Percentiles rank a stretch among this genome's conserved stretches.
Evolutionary conservation across 2,113 vertebrate genomes (phyloP).

Genomic region (Amblyornis subalaris): DNA sequence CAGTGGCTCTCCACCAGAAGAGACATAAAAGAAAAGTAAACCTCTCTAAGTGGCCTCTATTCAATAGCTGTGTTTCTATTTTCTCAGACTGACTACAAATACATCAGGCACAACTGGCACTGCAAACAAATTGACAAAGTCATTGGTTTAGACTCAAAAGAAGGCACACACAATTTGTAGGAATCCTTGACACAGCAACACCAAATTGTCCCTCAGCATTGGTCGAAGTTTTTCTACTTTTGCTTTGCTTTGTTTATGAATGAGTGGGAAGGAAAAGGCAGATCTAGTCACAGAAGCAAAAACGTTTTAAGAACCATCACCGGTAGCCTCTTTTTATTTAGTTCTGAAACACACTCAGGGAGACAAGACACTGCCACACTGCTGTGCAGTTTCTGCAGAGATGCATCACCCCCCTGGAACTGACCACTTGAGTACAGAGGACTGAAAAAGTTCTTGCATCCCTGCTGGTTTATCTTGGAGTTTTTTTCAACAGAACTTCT

Average conservation of each 20-base stretch:
- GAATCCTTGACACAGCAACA: neutral
- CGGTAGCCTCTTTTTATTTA: neutral
- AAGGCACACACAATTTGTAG: neutral
- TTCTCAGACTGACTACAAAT: neutral
- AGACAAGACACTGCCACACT: neutral
- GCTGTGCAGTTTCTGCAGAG: neutral
- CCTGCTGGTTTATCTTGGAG: neutral
- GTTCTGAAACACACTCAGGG: neutral
- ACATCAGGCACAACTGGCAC: neutral
- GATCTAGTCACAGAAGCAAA: neutral
- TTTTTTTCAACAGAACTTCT: neutral
- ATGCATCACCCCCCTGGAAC: neutral
- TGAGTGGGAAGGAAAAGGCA: neutral
- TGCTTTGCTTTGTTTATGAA: neutral
- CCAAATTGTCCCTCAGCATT: neutral
- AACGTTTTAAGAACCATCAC: neutral
- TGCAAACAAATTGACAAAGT: neutral
- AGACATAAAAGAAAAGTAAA: neutral
- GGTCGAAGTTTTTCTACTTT: neutral
- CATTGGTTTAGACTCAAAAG: neutral
- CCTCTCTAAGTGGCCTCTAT: neutral
- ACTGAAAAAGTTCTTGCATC: neutral
- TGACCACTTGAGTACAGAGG: neutral
- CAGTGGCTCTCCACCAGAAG: neutral
- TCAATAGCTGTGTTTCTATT: neutral